These are phyloP conservation scores for Paramormyrops kingsleyae DNA, from an alignment of 2,113 vertebrate species.

Conservation along the genomic window DNA sequence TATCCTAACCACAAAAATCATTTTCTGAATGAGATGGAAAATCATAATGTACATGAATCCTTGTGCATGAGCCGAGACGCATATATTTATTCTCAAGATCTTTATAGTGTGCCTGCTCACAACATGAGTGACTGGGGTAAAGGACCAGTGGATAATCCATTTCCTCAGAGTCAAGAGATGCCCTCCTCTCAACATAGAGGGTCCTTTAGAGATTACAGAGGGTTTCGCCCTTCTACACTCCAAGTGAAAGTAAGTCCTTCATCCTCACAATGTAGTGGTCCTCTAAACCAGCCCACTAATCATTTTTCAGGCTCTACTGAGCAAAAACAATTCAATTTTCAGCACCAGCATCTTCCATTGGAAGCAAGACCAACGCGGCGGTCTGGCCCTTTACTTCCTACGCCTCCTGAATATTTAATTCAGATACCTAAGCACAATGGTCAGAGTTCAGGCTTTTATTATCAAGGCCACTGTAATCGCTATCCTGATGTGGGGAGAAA, in stretches of 20 bases:
- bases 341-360: slow-evolving; percentile 49
- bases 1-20: slow-evolving; percentile 2
- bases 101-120: slow-evolving; percentile 26
- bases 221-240: slow-evolving; percentile 50
- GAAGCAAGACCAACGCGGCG: slow-evolving; percentile 49
- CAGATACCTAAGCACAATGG: slow-evolving; percentile 33
- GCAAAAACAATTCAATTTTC: slow-evolving; percentile 53
- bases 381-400: slow-evolving; percentile 76
- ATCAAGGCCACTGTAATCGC: slow-evolving; percentile 40
- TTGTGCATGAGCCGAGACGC: not conserved
- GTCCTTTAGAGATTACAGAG: slow-evolving; percentile 58
- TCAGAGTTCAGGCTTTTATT: slow-evolving; percentile 51
- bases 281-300: slow-evolving; percentile 45
- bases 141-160: slow-evolving; percentile 45
- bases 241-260: slow-evolving; percentile 54
- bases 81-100: not conserved
- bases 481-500: slow-evolving; percentile 47
- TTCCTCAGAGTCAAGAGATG: slow-evolving; percentile 30
- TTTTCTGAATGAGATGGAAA: not conserved
- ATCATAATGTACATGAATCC: not conserved
- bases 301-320: slow-evolving; percentile 47
- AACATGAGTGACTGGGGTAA: slow-evolving; percentile 42
- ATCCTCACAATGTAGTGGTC: slow-evolving; percentile 49
- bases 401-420: slow-evolving; percentile 61
- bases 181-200: slow-evolving; percentile 43